Base-by-base conservation (phyloP, 2,113 vertebrate species). In the Stomatorhinus ivindoensis region DNA sequence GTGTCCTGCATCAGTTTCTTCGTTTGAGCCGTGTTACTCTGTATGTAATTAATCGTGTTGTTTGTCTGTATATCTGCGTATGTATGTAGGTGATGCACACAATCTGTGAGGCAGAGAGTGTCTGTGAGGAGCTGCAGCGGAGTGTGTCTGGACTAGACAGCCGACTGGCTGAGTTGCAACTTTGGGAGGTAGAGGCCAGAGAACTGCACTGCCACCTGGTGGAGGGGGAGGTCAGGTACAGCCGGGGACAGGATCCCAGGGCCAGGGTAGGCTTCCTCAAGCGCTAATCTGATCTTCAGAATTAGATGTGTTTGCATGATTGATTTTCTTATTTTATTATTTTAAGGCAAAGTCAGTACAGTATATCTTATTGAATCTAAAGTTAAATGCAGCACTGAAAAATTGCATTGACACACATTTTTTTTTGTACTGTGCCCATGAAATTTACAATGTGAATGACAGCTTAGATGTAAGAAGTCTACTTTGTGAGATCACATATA, bases 81-180 rank as follows among this genome's bases (percentile, higher is more conserved):
- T 46, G 7, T 10, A 0, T 85, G 44, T n/a, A 96, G 95, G 94
- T 95, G 42, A 89, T 94, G 86, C 92, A 94, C 91, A 95, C 94
- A 1, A 91, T 96, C 89, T 90, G 89, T 42, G 93, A 95, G 90
- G 93, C 95, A 3, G 93, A 95, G 48, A 93, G 95, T 91, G 92
- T 95, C 39, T 96, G 95, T 90, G 89, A 92, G 46, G 95, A 95
- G 91, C 90, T 96, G 90, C 95, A 95, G 89, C 93, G 93, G 61
- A 94, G 93, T 53, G 92, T 95, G 9, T 94, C 92, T 0, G 94
- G 95, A 35, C 92, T 96, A 88, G 94, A 96, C 86, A 90, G 92
- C 5, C 95, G 95, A n/a, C 88, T 96, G 89, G 95, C 95, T 48
- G 96, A 96, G 90, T 94, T 96, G 35, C 90, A 94, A n/a, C 94